Conservation (phyloP, 2,113 vertebrate species). For the Penelope pileata region DNA sequence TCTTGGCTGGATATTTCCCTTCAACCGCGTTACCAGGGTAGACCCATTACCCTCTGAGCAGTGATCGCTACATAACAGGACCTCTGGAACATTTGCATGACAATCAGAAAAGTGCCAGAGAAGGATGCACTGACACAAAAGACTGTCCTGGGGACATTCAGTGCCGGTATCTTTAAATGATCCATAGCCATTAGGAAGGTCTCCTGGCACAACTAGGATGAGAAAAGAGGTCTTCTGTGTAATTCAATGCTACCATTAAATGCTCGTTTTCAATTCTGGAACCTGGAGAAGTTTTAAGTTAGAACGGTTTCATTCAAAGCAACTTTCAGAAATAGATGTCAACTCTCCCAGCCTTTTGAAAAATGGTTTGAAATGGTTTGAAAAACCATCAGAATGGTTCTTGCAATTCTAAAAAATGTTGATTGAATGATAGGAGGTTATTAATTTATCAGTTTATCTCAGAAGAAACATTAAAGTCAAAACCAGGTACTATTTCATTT, state of each 20-base stretch:
- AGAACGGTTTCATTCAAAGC: not conserved
- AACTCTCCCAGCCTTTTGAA: not conserved
- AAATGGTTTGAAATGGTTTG: not conserved
- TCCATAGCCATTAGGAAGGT: not conserved
- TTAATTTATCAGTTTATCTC: not conserved
- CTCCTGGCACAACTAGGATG: not conserved
- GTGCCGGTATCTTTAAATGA: conserved; percentile 47
- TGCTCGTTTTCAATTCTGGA: not conserved
- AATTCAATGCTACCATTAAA: not conserved
- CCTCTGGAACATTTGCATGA: not conserved
- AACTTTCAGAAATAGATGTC: not conserved
- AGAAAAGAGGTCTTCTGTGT: not conserved
- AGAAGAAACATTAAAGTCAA: not conserved
- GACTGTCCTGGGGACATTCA: conserved; percentile 2
- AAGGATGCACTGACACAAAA: conserved; percentile 32
- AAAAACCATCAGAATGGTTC: not conserved
- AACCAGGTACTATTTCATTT: not conserved
- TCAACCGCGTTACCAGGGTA: not conserved
- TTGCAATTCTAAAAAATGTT: not conserved
- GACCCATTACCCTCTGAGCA: not conserved
- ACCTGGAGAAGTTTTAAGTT: conserved; percentile 2
- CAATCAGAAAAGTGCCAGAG: not conserved
- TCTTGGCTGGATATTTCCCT: not conserved
- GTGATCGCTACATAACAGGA: not conserved
- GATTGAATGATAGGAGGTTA: not conserved